A percentile compares a stretch with the other conserved stretches of the same genome.
Conservation (phyloP, 2,888 invertebrate species). For the Himalopsyche tibetana region DNA sequence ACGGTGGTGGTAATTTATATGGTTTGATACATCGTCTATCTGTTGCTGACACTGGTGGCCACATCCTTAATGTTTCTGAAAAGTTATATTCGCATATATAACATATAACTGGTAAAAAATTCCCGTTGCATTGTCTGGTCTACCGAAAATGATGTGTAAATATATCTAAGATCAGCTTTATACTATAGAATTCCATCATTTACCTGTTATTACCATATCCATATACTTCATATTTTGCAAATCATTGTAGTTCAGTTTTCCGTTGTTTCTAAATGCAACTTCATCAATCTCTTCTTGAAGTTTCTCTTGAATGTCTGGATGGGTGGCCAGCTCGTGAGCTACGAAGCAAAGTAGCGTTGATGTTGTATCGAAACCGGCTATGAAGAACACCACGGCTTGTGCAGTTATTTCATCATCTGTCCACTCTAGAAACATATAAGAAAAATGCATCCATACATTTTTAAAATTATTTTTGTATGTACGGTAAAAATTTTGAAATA, state of each 20-base stretch:
- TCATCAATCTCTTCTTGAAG: not conserved
- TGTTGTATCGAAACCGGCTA: not conserved
- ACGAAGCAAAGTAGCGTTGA: not conserved
- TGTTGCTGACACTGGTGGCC: constrained; percentile 72
- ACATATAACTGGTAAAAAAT: no score
- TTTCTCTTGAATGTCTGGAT: not conserved
- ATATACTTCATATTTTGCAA: constrained; percentile 4
- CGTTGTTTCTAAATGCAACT: not conserved
- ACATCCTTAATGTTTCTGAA: constrained; percentile 72
- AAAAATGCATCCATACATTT: no score
- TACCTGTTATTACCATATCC: not conserved
- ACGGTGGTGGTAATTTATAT: constrained; percentile 68
- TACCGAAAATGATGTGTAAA: no score
- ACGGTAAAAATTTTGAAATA: no score
- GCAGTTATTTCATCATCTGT: constrained; percentile 4
- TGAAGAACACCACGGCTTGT: not conserved
- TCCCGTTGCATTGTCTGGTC: no score
- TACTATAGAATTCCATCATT: not conserved
- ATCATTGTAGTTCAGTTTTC: not conserved
- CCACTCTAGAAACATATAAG: not conserved
- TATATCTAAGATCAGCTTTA: no score
- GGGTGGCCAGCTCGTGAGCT: not conserved
- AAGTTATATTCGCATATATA: no score
- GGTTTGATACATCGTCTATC: constrained; percentile 76
- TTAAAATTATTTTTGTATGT: no score